phyloP scores from a whole-genome alignment of 1,140 invertebrate species.

The Lucilia sericata region DNA sequence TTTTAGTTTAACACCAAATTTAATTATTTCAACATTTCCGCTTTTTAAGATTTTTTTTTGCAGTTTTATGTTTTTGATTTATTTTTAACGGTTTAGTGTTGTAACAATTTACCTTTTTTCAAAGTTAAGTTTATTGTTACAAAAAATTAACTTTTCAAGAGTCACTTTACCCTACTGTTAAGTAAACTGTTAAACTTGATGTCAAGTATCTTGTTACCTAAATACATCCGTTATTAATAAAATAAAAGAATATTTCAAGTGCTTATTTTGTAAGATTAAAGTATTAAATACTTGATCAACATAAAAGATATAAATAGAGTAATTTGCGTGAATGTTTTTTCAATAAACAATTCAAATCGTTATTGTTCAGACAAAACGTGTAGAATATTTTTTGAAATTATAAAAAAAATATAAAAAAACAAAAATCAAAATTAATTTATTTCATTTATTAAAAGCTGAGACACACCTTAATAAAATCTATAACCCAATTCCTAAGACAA shows the following conservation, averaged over 20 bases:
- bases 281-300: not conserved
- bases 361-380: too few species aligned
- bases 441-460: too few species aligned
- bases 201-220: not conserved
- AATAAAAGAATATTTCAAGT: not conserved
- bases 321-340: too few species aligned
- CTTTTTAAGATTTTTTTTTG: not conserved
- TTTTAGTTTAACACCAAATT: not conserved
- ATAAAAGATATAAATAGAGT: too few species aligned
- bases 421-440: too few species aligned
- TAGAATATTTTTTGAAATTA: too few species aligned
- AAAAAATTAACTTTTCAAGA: not conserved
- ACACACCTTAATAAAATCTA: too few species aligned
- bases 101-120: not conserved
- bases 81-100: not conserved
- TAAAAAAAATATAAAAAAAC: too few species aligned
- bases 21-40: constrained; percentile 1
- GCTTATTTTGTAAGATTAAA: not conserved
- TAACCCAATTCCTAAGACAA: too few species aligned
- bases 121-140: not conserved
- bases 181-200: not conserved
- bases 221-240: too few species aligned
- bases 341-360: too few species aligned
- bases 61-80: not conserved
- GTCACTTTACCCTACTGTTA: not conserved